phyloP scores from a whole-genome alignment of 2,797 vertebrate species.

The Chaenodraco wilsoni region DNA sequence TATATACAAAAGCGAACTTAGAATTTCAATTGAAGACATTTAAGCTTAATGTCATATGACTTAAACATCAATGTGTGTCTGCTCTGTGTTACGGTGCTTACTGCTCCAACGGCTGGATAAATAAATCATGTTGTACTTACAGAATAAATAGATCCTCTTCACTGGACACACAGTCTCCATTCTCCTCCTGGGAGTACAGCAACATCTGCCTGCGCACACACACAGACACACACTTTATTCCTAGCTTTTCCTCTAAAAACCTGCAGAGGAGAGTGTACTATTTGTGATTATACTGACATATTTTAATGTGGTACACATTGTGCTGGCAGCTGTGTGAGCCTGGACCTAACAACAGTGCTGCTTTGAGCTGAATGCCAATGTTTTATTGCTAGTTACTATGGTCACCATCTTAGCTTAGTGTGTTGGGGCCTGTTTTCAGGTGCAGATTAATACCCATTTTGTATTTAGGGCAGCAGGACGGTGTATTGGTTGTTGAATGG shows the following conservation, averaged over 20 bases:
- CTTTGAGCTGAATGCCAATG: too few relatives aligned
- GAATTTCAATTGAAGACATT: too few relatives aligned
- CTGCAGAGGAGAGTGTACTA: neutral
- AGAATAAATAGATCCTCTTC: constrained; percentile 97
- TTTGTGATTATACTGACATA: neutral
- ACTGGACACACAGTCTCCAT: constrained; percentile 89
- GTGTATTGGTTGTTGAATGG: too few relatives aligned
- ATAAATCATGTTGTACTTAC: constrained; percentile 81
- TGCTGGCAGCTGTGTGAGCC: neutral
- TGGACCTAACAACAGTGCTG: too few relatives aligned
- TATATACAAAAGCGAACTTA: too few relatives aligned
- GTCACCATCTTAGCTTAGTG: neutral
- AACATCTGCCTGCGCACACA: constrained; percentile 89
- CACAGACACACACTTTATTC: constrained; percentile 10
- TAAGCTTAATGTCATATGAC: neutral
- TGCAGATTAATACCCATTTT: neutral
- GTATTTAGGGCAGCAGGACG: too few relatives aligned
- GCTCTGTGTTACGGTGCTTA: neutral
- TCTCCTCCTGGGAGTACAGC: constrained; percentile 95
- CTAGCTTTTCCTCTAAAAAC: neutral
- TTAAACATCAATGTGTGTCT: neutral
- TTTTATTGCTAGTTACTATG: too few relatives aligned
- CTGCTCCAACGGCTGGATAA: neutral
- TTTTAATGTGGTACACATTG: neutral
- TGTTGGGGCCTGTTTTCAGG: neutral